Conservation (phyloP, 2,888 invertebrate species). For the Eristalis intricaria region DNA sequence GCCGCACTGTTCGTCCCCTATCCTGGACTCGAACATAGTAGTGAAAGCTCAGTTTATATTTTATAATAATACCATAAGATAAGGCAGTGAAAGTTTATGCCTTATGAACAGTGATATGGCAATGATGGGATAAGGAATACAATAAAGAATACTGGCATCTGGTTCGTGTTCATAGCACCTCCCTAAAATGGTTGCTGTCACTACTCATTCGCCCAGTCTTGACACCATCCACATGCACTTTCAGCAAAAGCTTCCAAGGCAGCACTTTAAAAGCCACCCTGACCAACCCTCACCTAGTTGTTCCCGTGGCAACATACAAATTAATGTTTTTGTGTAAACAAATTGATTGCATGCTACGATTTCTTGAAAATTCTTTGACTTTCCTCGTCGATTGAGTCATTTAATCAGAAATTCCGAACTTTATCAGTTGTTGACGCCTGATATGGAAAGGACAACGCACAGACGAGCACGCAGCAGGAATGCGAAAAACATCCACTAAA, state of each 20-base stretch:
- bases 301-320: neutral
- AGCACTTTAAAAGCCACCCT: neutral
- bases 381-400: neutral
- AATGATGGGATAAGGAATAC: no score
- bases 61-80: no score
- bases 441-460: neutral
- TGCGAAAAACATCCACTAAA: slow-evolving; percentile 29
- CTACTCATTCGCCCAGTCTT: no score
- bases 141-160: no score
- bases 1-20: no score
- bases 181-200: no score
- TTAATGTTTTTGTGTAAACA: neutral
- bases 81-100: no score
- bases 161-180: no score
- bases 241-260: neutral
- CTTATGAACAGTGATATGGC: no score
- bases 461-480: neutral
- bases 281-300: neutral
- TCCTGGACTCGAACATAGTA: no score
- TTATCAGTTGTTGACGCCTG: neutral
- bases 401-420: neutral
- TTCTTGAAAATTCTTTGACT: neutral
- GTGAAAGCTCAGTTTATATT: no score
- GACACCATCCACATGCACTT: neutral
- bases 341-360: neutral